phyloP scores from a whole-genome alignment of 2,888 invertebrate genomes.

The Sepiola atlantica region DNA sequence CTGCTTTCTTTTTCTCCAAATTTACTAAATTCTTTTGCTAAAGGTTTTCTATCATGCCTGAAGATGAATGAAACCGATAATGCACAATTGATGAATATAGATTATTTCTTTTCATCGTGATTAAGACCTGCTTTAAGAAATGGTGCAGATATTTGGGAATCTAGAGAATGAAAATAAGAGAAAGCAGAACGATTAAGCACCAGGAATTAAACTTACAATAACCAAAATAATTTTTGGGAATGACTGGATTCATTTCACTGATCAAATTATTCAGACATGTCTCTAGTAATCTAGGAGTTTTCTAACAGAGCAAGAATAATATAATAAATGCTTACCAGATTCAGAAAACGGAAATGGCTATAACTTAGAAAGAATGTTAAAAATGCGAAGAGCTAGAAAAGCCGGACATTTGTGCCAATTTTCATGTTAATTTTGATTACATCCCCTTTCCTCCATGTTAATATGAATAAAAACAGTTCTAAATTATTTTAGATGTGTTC shows the following conservation, averaged over 20 bases:
- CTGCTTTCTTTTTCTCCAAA: background rate
- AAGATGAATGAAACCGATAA: background rate
- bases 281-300: background rate
- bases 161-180: slow-evolving; percentile 39
- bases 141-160: background rate
- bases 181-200: background rate
- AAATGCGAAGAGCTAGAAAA: background rate
- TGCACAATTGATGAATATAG: background rate
- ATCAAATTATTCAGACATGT: background rate
- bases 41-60: background rate
- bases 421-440: no score
- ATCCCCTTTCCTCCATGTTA: no score
- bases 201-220: background rate
- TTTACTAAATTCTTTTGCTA: background rate
- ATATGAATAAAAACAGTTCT: no score
- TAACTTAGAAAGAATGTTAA: background rate
- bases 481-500: no score
- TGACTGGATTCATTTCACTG: background rate
- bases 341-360: background rate
- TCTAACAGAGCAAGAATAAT: background rate
- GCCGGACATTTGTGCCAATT: no score
- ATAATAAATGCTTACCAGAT: background rate
- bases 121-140: background rate
- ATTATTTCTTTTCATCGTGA: background rate
- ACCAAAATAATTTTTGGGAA: background rate